Evolutionary conservation across 2,888 invertebrate genomes (phyloP).

Genomic region (Rhopalosiphum nymphaeae): DNA sequence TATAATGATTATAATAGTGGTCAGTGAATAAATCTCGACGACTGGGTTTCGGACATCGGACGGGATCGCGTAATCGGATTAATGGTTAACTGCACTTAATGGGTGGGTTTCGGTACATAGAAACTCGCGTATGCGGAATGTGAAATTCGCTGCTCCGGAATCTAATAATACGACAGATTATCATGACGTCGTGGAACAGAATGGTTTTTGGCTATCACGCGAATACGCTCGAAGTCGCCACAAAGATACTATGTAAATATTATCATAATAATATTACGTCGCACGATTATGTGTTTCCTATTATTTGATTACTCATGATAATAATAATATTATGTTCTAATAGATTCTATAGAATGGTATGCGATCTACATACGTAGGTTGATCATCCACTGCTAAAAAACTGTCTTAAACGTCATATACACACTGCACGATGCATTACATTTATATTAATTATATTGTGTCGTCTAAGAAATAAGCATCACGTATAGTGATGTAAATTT

Average conservation of each 20-base stretch:
- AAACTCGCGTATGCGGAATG: background rate
- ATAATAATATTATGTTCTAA: no score
- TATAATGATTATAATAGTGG: conserved; percentile 13
- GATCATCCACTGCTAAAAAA: no score
- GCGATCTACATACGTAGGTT: no score
- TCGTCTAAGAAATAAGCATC: background rate
- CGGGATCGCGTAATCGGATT: background rate
- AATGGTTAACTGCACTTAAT: conserved; percentile 20
- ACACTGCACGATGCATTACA: no score
- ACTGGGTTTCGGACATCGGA: background rate
- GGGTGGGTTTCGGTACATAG: background rate
- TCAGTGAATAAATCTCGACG: conserved; percentile 17
- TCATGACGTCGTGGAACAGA: background rate
- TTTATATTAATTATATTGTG: no score
- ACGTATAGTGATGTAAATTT: no score
- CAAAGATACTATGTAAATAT: background rate
- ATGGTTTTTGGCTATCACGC: background rate
- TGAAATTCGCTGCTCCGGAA: background rate
- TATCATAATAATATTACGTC: background rate
- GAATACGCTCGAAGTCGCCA: background rate
- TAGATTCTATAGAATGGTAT: no score
- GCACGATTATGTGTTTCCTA: background rate
- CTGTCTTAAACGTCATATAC: no score
- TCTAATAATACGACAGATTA: background rate
- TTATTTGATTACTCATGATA: background rate